phyloP scores from a whole-genome alignment of 2,888 invertebrate genomes.

The Ophioninae sp. region DNA sequence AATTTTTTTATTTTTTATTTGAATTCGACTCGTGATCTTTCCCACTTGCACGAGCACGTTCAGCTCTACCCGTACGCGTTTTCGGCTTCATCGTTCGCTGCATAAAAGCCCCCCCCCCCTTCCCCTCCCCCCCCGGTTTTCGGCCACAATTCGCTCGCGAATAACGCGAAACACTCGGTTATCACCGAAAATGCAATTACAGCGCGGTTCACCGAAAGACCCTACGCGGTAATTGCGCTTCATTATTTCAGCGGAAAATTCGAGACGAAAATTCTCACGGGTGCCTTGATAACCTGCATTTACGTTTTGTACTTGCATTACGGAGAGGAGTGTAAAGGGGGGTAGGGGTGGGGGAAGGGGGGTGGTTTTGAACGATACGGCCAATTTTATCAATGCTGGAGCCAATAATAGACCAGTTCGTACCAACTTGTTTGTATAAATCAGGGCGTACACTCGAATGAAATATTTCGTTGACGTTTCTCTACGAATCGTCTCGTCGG shows the following conservation, averaged over 20 bases:
- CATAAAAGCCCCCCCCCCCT: constrained; percentile 18
- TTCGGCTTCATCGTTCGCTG: constrained; percentile 1
- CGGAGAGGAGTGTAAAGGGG: no score
- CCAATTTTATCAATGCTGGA: constrained; percentile 4
- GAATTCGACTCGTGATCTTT: constrained; percentile 10
- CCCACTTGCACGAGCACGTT: not conserved
- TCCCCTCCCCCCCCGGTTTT: not conserved
- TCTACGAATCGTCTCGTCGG: not conserved
- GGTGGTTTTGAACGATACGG: constrained; percentile 9
- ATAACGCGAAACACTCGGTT: constrained; percentile 37
- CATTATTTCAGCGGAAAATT: constrained; percentile 56
- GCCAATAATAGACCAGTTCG: not conserved
- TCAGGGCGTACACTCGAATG: not conserved
- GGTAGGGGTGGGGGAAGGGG: no score
- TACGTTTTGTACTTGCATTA: constrained; percentile 9
- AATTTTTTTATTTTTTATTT: no score
- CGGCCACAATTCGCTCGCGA: constrained; percentile 22
- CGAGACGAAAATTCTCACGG: constrained; percentile 49
- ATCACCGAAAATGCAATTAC: constrained; percentile 56
- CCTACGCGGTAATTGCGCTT: constrained; percentile 55
- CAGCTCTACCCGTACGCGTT: not conserved
- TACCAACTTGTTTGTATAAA: not conserved
- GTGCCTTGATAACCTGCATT: constrained; percentile 10
- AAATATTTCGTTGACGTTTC: not conserved
- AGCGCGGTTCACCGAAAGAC: constrained; percentile 50